Percentiles rank a stretch among this genome's conserved stretches.
These are phyloP conservation scores for Motacilla tschutschensis DNA, from an alignment of 2,113 vertebrate genomes.

Conservation along the genomic window DNA sequence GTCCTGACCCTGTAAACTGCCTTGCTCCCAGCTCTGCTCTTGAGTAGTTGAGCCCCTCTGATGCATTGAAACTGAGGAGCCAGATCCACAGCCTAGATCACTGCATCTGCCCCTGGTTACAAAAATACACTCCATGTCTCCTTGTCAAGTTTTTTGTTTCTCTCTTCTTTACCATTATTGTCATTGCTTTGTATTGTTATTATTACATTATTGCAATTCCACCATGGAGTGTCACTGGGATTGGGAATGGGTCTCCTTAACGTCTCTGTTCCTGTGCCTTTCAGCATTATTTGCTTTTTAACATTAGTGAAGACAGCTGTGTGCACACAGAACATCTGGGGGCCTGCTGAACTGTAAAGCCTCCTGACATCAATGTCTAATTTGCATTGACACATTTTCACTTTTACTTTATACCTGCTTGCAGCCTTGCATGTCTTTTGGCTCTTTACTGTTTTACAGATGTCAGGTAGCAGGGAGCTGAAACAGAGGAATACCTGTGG, in stretches of 20 bases:
- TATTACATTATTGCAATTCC: neutral
- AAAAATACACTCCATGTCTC: neutral
- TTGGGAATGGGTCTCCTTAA: neutral
- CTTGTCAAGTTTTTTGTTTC: rapidly evolving
- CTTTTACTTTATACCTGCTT: neutral
- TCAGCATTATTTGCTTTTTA: neutral
- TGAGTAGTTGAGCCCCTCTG: neutral
- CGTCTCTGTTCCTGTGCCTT: rapidly evolving
- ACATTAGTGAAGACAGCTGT: neutral
- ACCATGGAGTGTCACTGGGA: neutral
- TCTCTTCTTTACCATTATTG: neutral
- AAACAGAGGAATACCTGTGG: neutral
- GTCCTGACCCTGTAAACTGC: neutral
- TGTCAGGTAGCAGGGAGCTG: neutral
- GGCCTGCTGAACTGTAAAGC: slow-evolving; percentile 5
- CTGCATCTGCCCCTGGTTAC: neutral
- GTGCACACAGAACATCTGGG: slow-evolving; percentile 18
- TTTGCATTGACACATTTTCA: neutral
- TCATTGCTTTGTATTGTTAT: neutral
- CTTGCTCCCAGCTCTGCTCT: neutral
- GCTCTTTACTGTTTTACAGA: neutral
- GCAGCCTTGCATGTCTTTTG: neutral
- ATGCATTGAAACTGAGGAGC: neutral
- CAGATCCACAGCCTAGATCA: neutral
- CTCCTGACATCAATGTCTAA: neutral